Evolutionary conservation across 2,888 invertebrate species (phyloP).

Genomic region (Stenichneumon culpator): DNA sequence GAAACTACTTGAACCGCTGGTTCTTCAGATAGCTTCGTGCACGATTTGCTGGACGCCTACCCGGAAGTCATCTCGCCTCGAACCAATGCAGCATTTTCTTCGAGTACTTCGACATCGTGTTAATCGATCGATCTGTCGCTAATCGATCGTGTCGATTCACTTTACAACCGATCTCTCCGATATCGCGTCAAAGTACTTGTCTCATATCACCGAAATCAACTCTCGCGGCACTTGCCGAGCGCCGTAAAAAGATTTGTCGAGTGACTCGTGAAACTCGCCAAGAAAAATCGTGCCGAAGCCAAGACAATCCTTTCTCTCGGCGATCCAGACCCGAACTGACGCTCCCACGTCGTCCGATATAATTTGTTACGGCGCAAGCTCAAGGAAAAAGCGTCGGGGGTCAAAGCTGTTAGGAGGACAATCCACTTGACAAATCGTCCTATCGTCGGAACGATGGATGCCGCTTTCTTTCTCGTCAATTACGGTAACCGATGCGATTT

Average conservation of each 20-base stretch:
- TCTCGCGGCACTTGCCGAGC: neutral
- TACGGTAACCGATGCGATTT: constrained; percentile 29
- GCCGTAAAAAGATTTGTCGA: neutral
- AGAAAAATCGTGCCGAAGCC: constrained; percentile 8
- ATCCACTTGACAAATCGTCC: constrained; percentile 33
- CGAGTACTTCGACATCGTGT: neutral
- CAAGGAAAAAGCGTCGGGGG: neutral
- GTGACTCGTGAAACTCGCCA: neutral
- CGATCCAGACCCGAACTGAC: constrained; percentile 10
- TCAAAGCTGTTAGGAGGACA: constrained; percentile 10
- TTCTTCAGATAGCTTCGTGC: constrained; percentile 10
- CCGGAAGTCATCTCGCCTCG: constrained; percentile 3
- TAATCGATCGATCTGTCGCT: neutral
- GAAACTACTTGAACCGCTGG: constrained; percentile 14
- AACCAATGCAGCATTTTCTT: neutral
- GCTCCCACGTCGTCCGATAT: neutral
- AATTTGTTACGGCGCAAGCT: constrained; percentile 31
- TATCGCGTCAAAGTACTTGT: neutral
- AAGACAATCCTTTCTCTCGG: neutral
- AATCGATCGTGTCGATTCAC: constrained; percentile 19
- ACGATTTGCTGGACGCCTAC: neutral
- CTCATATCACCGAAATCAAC: neutral
- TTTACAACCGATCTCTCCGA: neutral
- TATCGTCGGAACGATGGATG: neutral
- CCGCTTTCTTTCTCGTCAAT: constrained; percentile 5